These are phyloP conservation scores for Turnix velox DNA, from an alignment of 2,113 vertebrate genomes.

Conservation along the genomic window DNA sequence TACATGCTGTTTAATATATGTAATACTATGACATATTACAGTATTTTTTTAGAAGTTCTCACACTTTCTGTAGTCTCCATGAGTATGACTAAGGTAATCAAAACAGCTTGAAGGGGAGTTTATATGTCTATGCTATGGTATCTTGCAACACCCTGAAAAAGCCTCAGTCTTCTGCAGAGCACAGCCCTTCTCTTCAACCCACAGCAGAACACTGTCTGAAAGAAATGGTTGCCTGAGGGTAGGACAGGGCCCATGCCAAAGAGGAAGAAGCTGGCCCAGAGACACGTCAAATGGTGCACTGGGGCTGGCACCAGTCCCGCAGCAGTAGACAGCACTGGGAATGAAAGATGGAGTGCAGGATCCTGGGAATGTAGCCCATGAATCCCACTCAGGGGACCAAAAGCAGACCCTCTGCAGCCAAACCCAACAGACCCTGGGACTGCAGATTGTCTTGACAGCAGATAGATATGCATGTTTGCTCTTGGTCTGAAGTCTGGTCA, in stretches of 20 bases:
- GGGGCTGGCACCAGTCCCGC: neutral
- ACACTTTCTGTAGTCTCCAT: neutral
- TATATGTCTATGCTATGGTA: rapidly evolving
- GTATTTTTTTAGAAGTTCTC: neutral
- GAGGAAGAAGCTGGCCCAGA: neutral
- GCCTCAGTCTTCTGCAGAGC: neutral
- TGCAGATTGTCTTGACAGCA: conserved; percentile 29
- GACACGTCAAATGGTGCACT: neutral
- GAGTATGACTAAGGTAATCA: neutral
- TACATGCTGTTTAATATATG: neutral
- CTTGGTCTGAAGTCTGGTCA: conserved; percentile 50
- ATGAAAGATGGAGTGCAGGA: neutral
- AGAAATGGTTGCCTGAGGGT: neutral
- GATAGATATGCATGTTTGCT: neutral
- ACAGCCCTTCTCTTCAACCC: neutral
- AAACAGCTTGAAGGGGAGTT: neutral
- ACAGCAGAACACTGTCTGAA: neutral
- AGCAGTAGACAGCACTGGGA: neutral
- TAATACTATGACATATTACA: neutral
- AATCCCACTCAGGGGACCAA: neutral
- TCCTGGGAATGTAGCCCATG: neutral
- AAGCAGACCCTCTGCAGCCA: neutral
- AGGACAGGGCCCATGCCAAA: neutral
- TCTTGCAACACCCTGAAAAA: neutral
- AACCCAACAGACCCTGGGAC: conserved; percentile 18